phyloP scores from a whole-genome alignment of 2,888 invertebrate genomes.

The Autographa gamma region DNA sequence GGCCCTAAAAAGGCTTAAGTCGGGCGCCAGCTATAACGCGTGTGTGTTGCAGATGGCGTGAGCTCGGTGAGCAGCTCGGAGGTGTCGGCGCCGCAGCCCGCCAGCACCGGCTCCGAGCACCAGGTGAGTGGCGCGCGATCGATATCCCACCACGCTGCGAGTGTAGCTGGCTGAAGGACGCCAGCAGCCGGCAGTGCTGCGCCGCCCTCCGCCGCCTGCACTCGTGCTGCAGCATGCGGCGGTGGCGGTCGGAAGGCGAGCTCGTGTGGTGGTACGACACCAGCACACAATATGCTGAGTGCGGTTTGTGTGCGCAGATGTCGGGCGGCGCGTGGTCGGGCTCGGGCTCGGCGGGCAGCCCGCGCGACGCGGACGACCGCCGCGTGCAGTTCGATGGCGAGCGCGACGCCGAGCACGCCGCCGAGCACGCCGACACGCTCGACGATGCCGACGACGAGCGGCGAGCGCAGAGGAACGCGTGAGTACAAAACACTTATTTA shows the following conservation, averaged over 20 bases:
- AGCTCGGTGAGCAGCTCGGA: constrained; percentile 48
- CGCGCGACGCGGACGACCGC: constrained; percentile 68
- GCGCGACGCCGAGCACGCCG: constrained; percentile 56
- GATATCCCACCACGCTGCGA: not conserved
- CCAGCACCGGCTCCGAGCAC: constrained; percentile 41
- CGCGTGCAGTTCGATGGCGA: constrained; percentile 77
- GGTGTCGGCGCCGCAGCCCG: constrained; percentile 34
- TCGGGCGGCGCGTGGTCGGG: constrained; percentile 39
- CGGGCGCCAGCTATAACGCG: too few species aligned
- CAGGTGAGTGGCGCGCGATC: constrained; percentile 42
- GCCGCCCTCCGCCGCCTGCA: not conserved
- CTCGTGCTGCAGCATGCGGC: constrained; percentile 14
- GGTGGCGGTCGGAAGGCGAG: not conserved
- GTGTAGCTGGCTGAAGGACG: not conserved
- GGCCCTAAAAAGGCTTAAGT: too few species aligned
- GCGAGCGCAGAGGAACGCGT: constrained; percentile 72
- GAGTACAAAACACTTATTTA: constrained; percentile 54
- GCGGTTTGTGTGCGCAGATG: constrained; percentile 35
- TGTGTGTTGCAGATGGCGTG: constrained; percentile 39
- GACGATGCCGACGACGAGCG: constrained; percentile 74
- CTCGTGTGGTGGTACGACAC: not conserved
- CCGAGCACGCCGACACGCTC: constrained; percentile 69
- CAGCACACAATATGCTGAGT: too few species aligned
- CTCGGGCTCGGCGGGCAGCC: constrained; percentile 31
- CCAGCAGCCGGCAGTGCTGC: not conserved